Conservation (phyloP, 1,140 invertebrate genomes). For the Calycopis cecrops region DNA sequence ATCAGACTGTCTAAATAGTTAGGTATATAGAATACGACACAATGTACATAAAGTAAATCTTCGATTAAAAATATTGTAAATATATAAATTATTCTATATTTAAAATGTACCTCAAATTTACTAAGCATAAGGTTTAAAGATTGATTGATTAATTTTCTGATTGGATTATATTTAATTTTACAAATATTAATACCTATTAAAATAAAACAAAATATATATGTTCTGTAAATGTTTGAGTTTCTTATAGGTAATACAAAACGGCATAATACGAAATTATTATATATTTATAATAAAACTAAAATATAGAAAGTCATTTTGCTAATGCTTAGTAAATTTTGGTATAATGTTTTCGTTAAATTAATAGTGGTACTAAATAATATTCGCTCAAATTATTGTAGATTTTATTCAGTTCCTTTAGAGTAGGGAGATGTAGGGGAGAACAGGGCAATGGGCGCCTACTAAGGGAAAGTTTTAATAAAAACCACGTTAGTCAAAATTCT, state of each 20-base stretch:
- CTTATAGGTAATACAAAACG: too few relatives aligned
- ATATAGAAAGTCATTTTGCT: not conserved
- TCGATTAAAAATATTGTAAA: slow-evolving; percentile 14
- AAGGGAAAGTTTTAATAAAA: too few relatives aligned
- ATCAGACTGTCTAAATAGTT: too few relatives aligned
- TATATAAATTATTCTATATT: slow-evolving; percentile 8
- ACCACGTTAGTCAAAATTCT: too few relatives aligned
- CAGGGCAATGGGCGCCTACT: too few relatives aligned
- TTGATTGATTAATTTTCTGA: not conserved
- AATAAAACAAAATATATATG: too few relatives aligned
- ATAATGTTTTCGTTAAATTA: not conserved
- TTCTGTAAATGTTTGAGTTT: too few relatives aligned
- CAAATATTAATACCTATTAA: too few relatives aligned
- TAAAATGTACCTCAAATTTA: slow-evolving; percentile 1
- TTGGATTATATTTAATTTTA: too few relatives aligned
- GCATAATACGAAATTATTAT: too few relatives aligned
- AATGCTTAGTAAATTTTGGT: not conserved
- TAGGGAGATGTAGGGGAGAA: slow-evolving; percentile 16
- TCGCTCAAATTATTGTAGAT: slow-evolving; percentile 48
- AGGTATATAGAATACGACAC: too few relatives aligned
- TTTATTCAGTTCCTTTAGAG: slow-evolving; percentile 55
- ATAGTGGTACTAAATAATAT: slow-evolving; percentile 12
- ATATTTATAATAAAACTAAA: slow-evolving; percentile 1
- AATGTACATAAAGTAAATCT: not conserved
- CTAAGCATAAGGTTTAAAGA: not conserved